phyloP scores from a whole-genome alignment of 2,888 invertebrate genomes.

The Mechanitis messenoides region DNA sequence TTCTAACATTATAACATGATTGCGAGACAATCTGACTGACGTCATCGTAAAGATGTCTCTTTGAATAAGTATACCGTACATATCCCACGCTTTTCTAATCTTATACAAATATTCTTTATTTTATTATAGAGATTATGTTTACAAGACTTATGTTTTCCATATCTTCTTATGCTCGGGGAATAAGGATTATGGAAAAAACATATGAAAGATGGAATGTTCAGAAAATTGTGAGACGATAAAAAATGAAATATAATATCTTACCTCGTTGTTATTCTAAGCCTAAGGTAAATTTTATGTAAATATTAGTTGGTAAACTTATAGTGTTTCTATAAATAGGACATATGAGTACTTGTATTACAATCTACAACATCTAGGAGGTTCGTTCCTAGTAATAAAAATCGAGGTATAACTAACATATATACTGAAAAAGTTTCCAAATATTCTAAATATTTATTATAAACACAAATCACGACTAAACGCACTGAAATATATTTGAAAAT shows the following conservation, averaged over 20 bases:
- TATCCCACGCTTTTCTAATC: slow-evolving; percentile 18
- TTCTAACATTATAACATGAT: background rate
- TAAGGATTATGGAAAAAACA: background rate
- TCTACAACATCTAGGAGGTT: too few relatives aligned
- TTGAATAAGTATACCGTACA: slow-evolving; percentile 12
- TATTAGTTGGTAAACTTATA: too few relatives aligned
- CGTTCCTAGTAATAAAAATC: too few relatives aligned
- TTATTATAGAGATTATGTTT: slow-evolving; percentile 10
- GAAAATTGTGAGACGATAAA: background rate
- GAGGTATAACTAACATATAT: too few relatives aligned
- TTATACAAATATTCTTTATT: slow-evolving; percentile 18
- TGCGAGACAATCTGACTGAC: slow-evolving; percentile 19
- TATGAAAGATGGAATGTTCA: background rate
- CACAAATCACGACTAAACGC: too few relatives aligned
- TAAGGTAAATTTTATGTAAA: too few relatives aligned
- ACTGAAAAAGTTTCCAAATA: too few relatives aligned
- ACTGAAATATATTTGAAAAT: too few relatives aligned
- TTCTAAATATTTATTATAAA: too few relatives aligned
- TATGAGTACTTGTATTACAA: too few relatives aligned
- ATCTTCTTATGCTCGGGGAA: slow-evolving; percentile 1
- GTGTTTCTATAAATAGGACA: too few relatives aligned
- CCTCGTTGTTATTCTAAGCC: background rate
- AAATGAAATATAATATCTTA: background rate
- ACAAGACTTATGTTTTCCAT: slow-evolving; percentile 1
- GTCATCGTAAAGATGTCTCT: slow-evolving; percentile 25